These are phyloP conservation scores for Ochotona princeps DNA, from an alignment of 2,113 vertebrate species.

Conservation along the genomic window DNA sequence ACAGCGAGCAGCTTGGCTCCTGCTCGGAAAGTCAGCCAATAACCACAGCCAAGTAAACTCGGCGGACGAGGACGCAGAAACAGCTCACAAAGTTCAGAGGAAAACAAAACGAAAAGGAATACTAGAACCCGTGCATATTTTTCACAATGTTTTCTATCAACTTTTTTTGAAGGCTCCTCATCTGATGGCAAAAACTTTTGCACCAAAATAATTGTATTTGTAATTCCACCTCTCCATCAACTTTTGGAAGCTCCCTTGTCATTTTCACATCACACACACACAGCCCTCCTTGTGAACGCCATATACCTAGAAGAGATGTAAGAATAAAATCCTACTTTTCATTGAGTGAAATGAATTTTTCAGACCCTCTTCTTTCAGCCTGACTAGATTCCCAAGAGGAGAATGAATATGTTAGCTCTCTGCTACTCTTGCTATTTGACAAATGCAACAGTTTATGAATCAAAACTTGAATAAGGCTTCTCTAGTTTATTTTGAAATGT, in stretches of 20 bases:
- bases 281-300: background rate
- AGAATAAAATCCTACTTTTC: background rate
- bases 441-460: constrained; percentile 1
- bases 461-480: constrained; percentile 22
- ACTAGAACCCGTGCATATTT: no score
- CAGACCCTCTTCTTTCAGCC: background rate
- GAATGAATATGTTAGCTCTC: background rate
- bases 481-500: background rate
- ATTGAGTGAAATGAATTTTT: background rate
- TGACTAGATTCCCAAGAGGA: background rate
- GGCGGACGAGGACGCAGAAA: background rate
- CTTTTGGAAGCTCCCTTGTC: no score
- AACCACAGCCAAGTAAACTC: background rate
- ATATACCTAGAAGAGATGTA: background rate
- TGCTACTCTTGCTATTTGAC: background rate
- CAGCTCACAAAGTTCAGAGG: no score
- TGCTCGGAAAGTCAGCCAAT: background rate
- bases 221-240: no score
- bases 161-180: no score
- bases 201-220: no score
- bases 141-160: no score
- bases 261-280: accelerated
- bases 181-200: no score
- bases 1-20: background rate
- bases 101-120: no score